phyloP scores from a whole-genome alignment of 2,797 vertebrate genomes.

The Vireo griseus region DNA sequence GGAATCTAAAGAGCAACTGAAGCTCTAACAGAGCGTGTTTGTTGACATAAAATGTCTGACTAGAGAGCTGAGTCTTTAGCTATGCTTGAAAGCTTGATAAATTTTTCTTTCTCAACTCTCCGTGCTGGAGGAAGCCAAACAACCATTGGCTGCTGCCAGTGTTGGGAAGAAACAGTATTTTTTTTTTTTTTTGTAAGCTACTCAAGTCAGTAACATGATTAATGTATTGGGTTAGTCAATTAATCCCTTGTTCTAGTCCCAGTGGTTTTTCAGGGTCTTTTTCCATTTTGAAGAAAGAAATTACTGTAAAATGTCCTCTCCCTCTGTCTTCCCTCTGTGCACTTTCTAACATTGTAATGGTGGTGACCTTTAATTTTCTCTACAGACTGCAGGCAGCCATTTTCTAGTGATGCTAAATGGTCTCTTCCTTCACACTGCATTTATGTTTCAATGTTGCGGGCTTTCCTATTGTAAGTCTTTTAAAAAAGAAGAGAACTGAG shows the following conservation, averaged over 20 bases:
- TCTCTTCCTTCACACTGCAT: neutral
- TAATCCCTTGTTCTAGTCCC: slow-evolving; percentile 28
- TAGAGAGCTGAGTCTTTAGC: slow-evolving; percentile 7
- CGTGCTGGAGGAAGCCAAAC: neutral
- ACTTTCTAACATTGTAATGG: neutral
- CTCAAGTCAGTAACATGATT: slow-evolving; percentile 21
- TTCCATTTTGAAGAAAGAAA: slow-evolving; percentile 15
- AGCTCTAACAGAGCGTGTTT: neutral
- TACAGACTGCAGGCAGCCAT: neutral
- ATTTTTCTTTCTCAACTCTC: slow-evolving; percentile 8
- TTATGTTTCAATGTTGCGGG: neutral
- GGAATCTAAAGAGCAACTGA: slow-evolving; percentile 16
- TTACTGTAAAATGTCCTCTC: neutral
- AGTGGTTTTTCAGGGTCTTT: neutral
- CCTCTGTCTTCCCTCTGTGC: neutral
- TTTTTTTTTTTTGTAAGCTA: neutral
- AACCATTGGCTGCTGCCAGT: neutral
- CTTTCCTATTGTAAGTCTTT: neutral
- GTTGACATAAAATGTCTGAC: slow-evolving; percentile 47
- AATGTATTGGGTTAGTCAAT: slow-evolving; percentile 18
- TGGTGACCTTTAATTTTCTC: neutral
- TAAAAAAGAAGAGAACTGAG: neutral
- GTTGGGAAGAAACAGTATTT: neutral
- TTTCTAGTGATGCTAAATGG: neutral
- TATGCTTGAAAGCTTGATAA: slow-evolving; percentile 37